Evolutionary conservation across 2,113 vertebrate species (phyloP).

Genomic region (Xerus inauris): DNA sequence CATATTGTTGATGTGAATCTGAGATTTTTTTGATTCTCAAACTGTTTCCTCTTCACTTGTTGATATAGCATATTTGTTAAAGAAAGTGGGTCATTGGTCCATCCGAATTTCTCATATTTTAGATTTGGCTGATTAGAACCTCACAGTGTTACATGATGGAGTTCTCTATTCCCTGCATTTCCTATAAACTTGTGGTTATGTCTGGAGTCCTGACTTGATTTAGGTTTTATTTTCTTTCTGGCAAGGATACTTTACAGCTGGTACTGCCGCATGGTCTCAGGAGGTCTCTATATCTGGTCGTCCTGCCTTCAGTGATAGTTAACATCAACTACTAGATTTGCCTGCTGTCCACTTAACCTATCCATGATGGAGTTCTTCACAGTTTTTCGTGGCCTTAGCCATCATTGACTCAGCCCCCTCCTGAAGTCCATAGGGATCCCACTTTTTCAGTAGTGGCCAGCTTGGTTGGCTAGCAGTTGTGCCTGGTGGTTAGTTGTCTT

Average conservation of each 20-base stretch:
- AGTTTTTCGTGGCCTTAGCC: background rate
- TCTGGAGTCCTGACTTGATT: background rate
- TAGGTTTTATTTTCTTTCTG: background rate
- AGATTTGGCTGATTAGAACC: background rate
- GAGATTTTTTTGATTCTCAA: background rate
- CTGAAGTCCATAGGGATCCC: background rate
- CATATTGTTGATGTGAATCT: background rate
- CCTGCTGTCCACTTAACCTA: fast-evolving
- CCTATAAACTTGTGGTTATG: background rate
- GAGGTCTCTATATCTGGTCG: background rate
- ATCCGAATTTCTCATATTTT: background rate
- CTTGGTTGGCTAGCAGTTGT: no score
- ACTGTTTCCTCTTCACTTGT: background rate
- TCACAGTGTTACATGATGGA: fast-evolving
- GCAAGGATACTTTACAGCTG: background rate
- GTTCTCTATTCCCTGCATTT: background rate
- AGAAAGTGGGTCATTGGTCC: background rate
- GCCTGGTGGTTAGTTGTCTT: background rate
- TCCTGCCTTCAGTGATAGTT: background rate
- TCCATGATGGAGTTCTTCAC: background rate
- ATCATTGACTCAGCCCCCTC: background rate
- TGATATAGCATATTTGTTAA: background rate
- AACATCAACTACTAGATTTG: background rate
- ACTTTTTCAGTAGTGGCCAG: background rate
- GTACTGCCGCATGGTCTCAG: background rate